These are phyloP conservation scores for Equus quagga DNA, from an alignment of 2,113 vertebrate genomes.

Conservation along the genomic window DNA sequence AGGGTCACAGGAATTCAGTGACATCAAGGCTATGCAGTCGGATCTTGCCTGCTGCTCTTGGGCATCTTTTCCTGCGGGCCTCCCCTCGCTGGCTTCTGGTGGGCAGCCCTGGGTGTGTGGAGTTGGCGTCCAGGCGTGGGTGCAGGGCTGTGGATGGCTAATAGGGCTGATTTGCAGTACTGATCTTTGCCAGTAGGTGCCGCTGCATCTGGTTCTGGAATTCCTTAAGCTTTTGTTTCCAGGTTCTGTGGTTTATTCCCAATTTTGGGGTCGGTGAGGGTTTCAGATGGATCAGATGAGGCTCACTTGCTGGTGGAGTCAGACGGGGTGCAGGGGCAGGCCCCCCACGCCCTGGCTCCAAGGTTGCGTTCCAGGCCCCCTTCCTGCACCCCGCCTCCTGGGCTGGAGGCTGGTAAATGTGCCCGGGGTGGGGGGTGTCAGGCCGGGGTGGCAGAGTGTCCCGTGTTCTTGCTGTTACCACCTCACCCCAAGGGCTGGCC, in stretches of 20 bases:
- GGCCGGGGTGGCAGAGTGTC: background rate
- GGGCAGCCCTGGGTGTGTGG: too few relatives aligned
- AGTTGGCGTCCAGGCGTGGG: rapidly evolving
- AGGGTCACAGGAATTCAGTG: rapidly evolving
- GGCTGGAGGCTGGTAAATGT: too few relatives aligned
- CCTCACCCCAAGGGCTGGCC: rapidly evolving
- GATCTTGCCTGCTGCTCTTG: background rate
- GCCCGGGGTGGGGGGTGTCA: too few relatives aligned
- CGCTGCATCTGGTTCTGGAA: rapidly evolving
- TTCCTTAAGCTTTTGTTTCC: background rate
- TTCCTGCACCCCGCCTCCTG: background rate
- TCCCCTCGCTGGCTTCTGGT: too few relatives aligned
- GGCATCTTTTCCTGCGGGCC: background rate
- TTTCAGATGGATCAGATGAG: rapidly evolving
- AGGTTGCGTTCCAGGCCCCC: background rate
- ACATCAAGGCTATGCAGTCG: background rate
- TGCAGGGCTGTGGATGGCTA: rapidly evolving
- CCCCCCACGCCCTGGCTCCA: too few relatives aligned
- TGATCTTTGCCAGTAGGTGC: rapidly evolving
- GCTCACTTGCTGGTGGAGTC: background rate
- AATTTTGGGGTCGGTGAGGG: rapidly evolving
- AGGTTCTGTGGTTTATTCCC: rapidly evolving
- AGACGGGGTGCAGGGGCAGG: rapidly evolving
- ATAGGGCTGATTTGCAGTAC: background rate
- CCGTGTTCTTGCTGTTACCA: too few relatives aligned